Evolutionary conservation across 2,113 vertebrate genomes (phyloP).

Genomic region (Ctenodactylus gundi): DNA sequence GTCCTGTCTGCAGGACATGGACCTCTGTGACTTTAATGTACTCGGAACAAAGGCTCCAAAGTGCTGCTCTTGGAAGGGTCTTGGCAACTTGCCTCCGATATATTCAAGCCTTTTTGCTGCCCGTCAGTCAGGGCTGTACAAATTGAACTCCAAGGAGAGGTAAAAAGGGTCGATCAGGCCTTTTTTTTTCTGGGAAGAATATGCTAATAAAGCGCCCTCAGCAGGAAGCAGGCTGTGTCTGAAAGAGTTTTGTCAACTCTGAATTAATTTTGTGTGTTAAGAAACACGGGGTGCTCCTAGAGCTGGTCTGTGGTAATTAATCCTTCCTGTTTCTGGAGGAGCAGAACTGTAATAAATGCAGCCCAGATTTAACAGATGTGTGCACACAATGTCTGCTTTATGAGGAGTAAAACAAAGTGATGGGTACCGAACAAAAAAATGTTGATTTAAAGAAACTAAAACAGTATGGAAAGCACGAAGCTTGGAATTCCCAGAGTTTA

Average conservation of each 20-base stretch:
- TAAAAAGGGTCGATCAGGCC: conserved; percentile 86
- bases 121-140: conserved; percentile 90
- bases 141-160: conserved; percentile 90
- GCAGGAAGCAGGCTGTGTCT: conserved; percentile 91
- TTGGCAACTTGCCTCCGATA: conserved; percentile 89
- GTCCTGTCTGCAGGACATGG: conserved; percentile 87
- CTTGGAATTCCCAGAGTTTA: conserved; percentile 85
- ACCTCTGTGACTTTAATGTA: conserved; percentile 91
- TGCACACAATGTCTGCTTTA: conserved; percentile 88
- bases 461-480: conserved; percentile 81
- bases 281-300: conserved; percentile 87
- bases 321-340: conserved; percentile 90
- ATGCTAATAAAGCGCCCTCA: conserved; percentile 92
- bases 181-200: conserved; percentile 91
- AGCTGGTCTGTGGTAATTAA: conserved; percentile 88
- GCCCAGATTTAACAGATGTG: conserved; percentile 88
- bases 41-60: conserved; percentile 89
- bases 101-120: conserved; percentile 91
- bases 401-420: conserved; percentile 86
- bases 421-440: conserved; percentile 84
- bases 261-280: conserved; percentile 93
- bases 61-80: conserved; percentile 86
- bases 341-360: conserved; percentile 85
- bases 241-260: conserved; percentile 93
- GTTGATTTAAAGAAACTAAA: conserved; percentile 86